Base-by-base conservation (phyloP, 1,140 invertebrate genomes). In the Tribolium madens region DNA sequence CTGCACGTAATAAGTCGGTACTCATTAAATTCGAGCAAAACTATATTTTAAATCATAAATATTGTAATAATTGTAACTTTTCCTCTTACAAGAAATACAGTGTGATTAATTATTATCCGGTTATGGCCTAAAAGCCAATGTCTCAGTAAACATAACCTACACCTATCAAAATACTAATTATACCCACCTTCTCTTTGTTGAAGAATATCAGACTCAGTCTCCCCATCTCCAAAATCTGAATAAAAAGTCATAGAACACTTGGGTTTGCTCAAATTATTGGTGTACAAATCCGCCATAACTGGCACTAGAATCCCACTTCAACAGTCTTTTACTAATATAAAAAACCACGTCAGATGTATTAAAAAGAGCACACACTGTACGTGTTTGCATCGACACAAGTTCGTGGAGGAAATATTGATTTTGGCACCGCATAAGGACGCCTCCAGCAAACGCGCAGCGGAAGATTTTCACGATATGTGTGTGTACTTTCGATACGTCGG, bases 141-240 rank as follows among this genome's bases (percentile, higher is more conserved):
- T 3, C 15, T 50, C 10, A 50, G 52, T 57, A 64, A 64, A 64
- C 57, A 64, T 64, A 64, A 64, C 57, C 57, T 64, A 64, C 2
- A 31, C n/a, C 17, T 7, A 18, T 26, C 10, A 17, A 26, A 53
- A 52, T 53, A 4, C 21, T 50, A 46, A 72, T 48, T 72, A 80
- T 74, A 79, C 12, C 36, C 0, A 82, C 81, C 81, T 12, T 72
- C 71, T 73, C 81, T 82, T 57, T 78, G 76, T 76, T 80, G 75
- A 13, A 80, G 64, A 42, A 81, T 69, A 36, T 68, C 48, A 26
- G 36, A 12, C 68, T 77, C 75, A 6, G 64, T 47, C 33, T 82
- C 78, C 13, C 60, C 74, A 12, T 79, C 80, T 7, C 47, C 78
- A 47, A 47, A 73, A 15, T 81, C 76, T 1, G 74, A 53, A 71